These are phyloP conservation scores for Macrosteles quadrilineatus DNA, from an alignment of 1,140 invertebrate genomes.

Conservation along the genomic window DNA sequence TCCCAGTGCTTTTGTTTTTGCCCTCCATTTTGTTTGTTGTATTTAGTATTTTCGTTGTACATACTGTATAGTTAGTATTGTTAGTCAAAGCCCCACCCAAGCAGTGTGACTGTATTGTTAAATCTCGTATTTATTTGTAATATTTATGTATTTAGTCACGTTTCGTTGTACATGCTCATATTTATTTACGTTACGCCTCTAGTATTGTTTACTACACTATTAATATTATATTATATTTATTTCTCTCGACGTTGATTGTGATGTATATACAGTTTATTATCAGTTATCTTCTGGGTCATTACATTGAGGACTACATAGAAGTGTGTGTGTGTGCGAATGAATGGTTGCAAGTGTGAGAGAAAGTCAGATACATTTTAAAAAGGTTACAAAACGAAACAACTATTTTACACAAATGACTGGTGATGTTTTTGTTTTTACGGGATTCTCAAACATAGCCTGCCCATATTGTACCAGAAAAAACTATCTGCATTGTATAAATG, in stretches of 20 bases:
- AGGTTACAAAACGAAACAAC: constrained; percentile 25
- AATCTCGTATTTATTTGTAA: too few species aligned
- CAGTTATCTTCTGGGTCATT: constrained; percentile 5
- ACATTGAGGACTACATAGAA: constrained; percentile 8
- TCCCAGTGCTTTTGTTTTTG: constrained; percentile 24
- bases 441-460: constrained; percentile 23
- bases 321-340: constrained; percentile 26
- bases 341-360: background rate
- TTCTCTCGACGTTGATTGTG: constrained; percentile 3
- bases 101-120: constrained; percentile 5
- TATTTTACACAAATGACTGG: constrained; percentile 32
- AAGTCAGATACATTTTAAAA: background rate
- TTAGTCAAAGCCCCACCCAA: constrained; percentile 18
- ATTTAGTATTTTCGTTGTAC: background rate
- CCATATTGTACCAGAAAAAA: background rate
- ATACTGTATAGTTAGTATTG: constrained; percentile 17
- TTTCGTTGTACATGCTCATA: background rate
- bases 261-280: constrained; percentile 15
- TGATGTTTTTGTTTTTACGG: constrained; percentile 22
- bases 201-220: background rate
- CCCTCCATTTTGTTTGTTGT: background rate
- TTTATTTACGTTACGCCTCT: background rate
- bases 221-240: constrained; percentile 10
- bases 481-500: constrained; percentile 44
- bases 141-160: background rate